A percentile compares a stretch with the other conserved stretches of the same genome.
These are phyloP conservation scores for Lagopus muta DNA, from an alignment of 2,113 vertebrate genomes.

Conservation along the genomic window DNA sequence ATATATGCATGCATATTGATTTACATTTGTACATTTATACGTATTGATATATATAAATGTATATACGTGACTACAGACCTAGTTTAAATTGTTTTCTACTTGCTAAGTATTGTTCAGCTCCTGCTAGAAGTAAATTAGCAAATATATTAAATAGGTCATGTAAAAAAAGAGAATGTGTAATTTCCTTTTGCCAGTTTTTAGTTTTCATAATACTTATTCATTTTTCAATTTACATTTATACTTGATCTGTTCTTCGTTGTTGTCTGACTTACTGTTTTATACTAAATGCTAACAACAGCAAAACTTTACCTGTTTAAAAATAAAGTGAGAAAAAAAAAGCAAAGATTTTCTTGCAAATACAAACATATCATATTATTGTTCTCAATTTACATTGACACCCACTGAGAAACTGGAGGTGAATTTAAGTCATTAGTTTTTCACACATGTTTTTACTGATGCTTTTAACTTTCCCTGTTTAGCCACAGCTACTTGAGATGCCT, in stretches of 20 bases:
- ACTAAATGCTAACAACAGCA: neutral
- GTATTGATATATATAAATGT: neutral
- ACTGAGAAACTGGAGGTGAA: neutral
- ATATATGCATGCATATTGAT: neutral
- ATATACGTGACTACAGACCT: neutral
- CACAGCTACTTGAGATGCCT: slow-evolving; percentile 54
- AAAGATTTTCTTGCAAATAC: neutral
- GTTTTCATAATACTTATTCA: neutral
- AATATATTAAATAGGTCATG: neutral
- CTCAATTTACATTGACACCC: neutral
- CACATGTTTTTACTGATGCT: neutral
- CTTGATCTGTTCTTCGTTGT: neutral
- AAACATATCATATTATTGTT: neutral
- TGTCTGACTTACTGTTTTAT: neutral
- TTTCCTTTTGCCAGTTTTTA: neutral
- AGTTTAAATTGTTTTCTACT: neutral
- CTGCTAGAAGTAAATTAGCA: neutral
- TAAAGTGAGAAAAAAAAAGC: neutral
- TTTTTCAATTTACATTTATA: neutral
- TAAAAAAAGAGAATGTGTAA: neutral
- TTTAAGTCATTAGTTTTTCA: neutral
- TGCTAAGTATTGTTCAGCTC: neutral
- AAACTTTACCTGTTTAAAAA: neutral
- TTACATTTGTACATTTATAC: neutral
- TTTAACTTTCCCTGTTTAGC: slow-evolving; percentile 23